Conservation (phyloP, 2,113 vertebrate species). For the Nannospalax galili region DNA sequence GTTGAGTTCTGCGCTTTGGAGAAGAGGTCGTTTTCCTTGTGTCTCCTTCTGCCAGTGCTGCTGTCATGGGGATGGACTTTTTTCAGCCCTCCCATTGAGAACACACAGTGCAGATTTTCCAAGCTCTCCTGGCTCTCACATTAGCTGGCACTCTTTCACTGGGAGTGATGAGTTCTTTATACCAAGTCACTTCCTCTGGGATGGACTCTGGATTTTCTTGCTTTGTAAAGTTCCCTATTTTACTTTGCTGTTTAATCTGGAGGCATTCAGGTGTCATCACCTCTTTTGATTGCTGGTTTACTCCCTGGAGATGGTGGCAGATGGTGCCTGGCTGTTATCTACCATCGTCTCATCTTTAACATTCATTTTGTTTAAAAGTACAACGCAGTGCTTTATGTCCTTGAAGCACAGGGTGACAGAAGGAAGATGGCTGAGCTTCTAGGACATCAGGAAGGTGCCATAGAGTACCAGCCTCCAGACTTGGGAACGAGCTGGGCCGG, state of each 20-base stretch:
- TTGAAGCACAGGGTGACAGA: not conserved
- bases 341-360: not conserved
- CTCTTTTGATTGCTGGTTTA: not conserved
- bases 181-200: not conserved
- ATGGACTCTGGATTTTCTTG: not conserved
- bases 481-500: not conserved
- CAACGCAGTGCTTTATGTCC: accelerated
- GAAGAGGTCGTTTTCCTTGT: too few relatives aligned
- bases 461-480: too few relatives aligned
- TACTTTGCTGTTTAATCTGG: not conserved
- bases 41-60: not conserved
- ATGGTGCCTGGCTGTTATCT: too few relatives aligned
- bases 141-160: not conserved
- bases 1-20: too few relatives aligned
- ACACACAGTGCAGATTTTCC: too few relatives aligned
- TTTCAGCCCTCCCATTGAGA: not conserved
- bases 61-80: not conserved
- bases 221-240: not conserved
- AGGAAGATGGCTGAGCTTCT: not conserved
- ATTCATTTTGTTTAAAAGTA: not conserved
- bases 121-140: not conserved
- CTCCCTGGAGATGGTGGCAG: not conserved
- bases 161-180: not conserved
- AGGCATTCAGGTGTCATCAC: not conserved
- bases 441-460: not conserved